Base-by-base conservation (phyloP, 2,113 vertebrate species). In the Thryonomys swinderianus region DNA sequence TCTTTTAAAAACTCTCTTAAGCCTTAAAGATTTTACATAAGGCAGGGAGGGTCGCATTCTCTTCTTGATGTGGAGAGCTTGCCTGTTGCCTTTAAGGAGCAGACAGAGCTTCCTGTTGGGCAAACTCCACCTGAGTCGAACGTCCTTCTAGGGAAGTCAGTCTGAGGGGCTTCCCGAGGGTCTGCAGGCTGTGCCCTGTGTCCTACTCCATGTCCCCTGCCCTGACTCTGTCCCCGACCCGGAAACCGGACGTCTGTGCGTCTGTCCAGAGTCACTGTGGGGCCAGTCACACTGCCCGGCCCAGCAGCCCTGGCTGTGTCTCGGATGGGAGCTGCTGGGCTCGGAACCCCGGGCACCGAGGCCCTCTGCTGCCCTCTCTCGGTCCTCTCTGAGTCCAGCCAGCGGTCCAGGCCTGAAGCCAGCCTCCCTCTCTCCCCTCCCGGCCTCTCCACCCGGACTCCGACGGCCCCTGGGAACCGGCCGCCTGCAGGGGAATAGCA, bases 21-120 rank as follows among this genome's bases (percentile, higher is more conserved):
- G 57, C 74, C 57, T 93, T 94, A 79, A 53, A 57, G 17, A 57
- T 94, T 79, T 89, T 85, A 53, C 73, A 53, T 48, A 12, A 92
- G 73, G 55, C 42, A 85, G 51, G 78, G 64, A 42, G 23, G 14
- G 23, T 45, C 85, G n/a, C n/a, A n/a, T 93, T 93, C 74, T 78
- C 59, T 84, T 96, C 64, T 78, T 83, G 79, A 13, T 34, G 23
- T 74, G 11, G 40, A 92, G 86, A 91, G 9, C 20, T 61, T 85
- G 18, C 37, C 30, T 84, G 23, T 71, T 91, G 73, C 74, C 90
- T 90, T 96, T 86, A 96, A 93, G 45, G 30, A 48, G 53, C 87
- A 96, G 95, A 89, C 27, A 86, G 90, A 94, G 34, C 2, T 25
- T 80, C 88, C 14, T 12, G 67, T 37, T 17, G 10, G n/a, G 67